Conservation (phyloP, 1,140 invertebrate genomes). For the Andrena cerasifolii region DNA sequence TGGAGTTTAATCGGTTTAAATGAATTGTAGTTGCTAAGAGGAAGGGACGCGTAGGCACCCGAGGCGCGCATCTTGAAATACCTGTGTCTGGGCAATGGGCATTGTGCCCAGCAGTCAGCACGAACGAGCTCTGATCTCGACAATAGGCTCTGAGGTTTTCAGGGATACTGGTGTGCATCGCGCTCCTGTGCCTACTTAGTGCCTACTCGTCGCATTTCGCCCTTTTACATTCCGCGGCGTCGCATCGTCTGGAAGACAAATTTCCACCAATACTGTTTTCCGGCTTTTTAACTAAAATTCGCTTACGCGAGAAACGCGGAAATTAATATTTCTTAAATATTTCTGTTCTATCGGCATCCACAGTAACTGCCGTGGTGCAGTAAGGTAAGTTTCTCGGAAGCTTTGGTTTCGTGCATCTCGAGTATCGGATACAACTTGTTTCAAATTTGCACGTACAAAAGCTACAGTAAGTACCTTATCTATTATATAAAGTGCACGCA, state of each 20-base stretch:
- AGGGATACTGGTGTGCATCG: background rate
- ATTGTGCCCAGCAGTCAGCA: slow-evolving; percentile 76
- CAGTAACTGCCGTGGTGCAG: background rate
- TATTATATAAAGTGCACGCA: no score
- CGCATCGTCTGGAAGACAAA: no score
- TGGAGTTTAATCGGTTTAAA: slow-evolving; percentile 8
- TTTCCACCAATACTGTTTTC: no score
- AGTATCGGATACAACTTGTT: background rate
- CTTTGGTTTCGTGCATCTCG: no score
- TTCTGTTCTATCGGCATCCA: background rate
- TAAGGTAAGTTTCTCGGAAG: background rate
- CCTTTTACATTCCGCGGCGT: no score
- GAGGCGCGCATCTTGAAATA: slow-evolving; percentile 69
- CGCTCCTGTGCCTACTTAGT: background rate
- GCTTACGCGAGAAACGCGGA: no score
- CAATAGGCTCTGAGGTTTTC: slow-evolving; percentile 21
- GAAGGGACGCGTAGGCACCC: background rate
- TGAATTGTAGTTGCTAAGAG: background rate
- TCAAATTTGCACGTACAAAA: no score
- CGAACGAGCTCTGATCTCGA: slow-evolving; percentile 42
- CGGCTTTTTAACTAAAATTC: no score
- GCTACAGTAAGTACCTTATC: no score
- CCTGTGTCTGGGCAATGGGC: slow-evolving; percentile 66
- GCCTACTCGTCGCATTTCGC: no score
- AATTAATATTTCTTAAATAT: no score